These are phyloP conservation scores for Bombus ignitus DNA, from an alignment of 1,140 invertebrate species.

Conservation along the genomic window DNA sequence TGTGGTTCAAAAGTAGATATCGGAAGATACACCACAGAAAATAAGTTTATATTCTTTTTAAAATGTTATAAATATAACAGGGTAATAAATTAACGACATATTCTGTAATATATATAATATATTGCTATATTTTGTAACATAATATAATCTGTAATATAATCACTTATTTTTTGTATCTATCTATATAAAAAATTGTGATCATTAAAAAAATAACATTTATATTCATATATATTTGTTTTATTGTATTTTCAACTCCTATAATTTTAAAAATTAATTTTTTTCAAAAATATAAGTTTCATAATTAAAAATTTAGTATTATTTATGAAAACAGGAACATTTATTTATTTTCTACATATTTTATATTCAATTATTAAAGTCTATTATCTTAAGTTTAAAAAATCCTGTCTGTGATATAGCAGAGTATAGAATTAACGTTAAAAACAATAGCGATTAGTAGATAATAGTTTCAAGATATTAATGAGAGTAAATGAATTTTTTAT, in stretches of 20 bases:
- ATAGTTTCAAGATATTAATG: neutral
- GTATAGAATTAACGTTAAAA: neutral
- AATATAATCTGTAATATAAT: neutral
- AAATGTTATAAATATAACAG: neutral
- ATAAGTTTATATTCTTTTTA: neutral
- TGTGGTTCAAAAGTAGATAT: neutral
- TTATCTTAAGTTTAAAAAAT: neutral
- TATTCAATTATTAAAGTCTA: neutral
- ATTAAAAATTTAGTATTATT: neutral
- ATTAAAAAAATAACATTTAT: neutral
- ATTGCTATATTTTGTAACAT: neutral
- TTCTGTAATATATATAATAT: neutral
- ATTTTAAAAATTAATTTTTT: neutral
- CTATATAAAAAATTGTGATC: neutral
- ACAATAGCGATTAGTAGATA: neutral
- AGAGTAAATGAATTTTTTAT: neutral
- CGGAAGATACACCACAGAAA: neutral
- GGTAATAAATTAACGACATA: neutral
- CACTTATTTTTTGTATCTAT: neutral
- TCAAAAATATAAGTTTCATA: neutral
- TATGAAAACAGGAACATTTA: neutral
- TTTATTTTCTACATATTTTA: neutral
- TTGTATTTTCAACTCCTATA: neutral
- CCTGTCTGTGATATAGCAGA: neutral
- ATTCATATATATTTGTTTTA: neutral